These are phyloP conservation scores for Lepidocyrtoides sp. DNA, from an alignment of 2,888 invertebrate genomes.

Conservation along the genomic window DNA sequence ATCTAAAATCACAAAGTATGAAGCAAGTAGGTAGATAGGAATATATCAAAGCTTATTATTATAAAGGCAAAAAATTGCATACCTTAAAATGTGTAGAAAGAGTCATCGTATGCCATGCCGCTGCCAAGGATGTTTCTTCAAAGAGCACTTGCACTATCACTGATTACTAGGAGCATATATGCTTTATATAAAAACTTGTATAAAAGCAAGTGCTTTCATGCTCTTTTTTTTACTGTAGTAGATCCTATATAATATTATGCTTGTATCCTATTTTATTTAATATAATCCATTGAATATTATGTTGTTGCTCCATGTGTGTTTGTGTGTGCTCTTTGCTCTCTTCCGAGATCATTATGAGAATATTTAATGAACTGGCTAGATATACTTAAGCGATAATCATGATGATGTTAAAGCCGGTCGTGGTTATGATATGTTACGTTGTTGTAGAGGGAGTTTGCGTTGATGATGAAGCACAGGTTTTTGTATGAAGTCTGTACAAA, in stretches of 20 bases:
- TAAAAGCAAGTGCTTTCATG: neutral
- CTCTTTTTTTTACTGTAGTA: too few relatives aligned
- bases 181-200: neutral
- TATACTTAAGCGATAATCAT: neutral
- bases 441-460: neutral
- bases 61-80: too few relatives aligned
- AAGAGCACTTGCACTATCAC: constrained; percentile 21
- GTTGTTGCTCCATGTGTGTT: neutral
- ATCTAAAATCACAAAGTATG: neutral
- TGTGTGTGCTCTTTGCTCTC: neutral
- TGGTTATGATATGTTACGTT: neutral
- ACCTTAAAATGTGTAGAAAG: too few relatives aligned
- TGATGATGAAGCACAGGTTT: neutral
- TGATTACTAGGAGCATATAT: neutral
- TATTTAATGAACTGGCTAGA: constrained; percentile 57
- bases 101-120: neutral
- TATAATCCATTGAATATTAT: constrained; percentile 17
- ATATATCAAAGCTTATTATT: too few relatives aligned
- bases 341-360: constrained; percentile 39
- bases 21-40: too few relatives aligned
- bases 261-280: constrained; percentile 14
- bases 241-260: too few relatives aligned
- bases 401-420: neutral
- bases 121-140: neutral
- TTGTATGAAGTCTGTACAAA: neutral